Conservation (phyloP, 2,888 invertebrate genomes). For the Nymphalis polychloros region DNA sequence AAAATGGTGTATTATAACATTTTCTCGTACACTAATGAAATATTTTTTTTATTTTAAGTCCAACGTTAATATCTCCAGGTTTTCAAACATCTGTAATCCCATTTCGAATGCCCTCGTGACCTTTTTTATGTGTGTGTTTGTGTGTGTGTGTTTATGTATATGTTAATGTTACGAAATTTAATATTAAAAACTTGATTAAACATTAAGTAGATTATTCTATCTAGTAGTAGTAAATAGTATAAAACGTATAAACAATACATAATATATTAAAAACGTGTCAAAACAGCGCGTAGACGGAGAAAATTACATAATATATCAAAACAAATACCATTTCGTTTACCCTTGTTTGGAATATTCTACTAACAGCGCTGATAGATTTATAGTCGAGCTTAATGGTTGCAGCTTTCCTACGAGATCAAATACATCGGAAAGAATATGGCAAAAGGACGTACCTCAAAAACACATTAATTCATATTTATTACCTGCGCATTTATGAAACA, state of each 20-base stretch:
- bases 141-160: too few species aligned
- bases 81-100: too few species aligned
- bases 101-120: too few species aligned
- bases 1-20: too few species aligned
- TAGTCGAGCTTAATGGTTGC: slow-evolving; percentile 41
- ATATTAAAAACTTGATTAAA: too few species aligned
- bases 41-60: too few species aligned
- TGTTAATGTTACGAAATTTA: too few species aligned
- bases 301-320: slow-evolving; percentile 8
- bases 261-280: not conserved
- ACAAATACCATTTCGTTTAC: not conserved
- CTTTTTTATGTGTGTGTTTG: too few species aligned
- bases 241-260: not conserved
- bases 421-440: slow-evolving; percentile 52
- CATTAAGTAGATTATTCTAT: too few species aligned
- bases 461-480: slow-evolving; percentile 78
- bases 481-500: slow-evolving; percentile 75
- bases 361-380: slow-evolving; percentile 36
- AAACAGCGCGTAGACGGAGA: not conserved
- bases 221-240: too few species aligned
- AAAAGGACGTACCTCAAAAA: slow-evolving; percentile 64
- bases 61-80: too few species aligned
- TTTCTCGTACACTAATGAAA: too few species aligned
- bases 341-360: not conserved
- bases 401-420: slow-evolving; percentile 52